Base-by-base conservation (phyloP, 2,113 vertebrate species). In the Cololabis saira region DNA sequence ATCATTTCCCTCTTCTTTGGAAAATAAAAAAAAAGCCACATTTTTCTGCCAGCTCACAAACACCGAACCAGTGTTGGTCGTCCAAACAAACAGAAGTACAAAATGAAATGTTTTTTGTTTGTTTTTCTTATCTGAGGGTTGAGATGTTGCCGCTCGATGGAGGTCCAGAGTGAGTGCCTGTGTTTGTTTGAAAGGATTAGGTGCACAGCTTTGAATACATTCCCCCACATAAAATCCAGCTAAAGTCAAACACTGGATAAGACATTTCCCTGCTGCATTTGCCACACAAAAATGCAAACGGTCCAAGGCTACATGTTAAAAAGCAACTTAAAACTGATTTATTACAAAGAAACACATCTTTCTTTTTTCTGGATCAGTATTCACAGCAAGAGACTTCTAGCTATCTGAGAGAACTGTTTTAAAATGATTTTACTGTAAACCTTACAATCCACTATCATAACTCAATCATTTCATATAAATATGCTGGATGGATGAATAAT, bases 81-180 rank as follows among this genome's bases (percentile, higher is more conserved):
- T 14, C 12, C 49, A 78, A 80, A 81, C 33, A 70, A 80, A 82
- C 54, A n/a, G 16, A 12, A 67, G 58, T 5, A 44, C 40, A 68
- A 69, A 75, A 78, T 77, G 27, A 81, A 81, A 71, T 67, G 65
- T 66, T 71, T 69, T 84, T 82, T n/a, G n/a, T n/a, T n/a, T n/a
- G n/a, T 82, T 84, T 71, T 77, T 53, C 5, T 27, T 27, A 82
- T 86, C 43, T 57, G 54, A 73, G 27, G 45, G 63, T 63, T 83
- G 40, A 76, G 71, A 72, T 75, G 78, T 16, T 71, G 69, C 77
- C 1, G 64, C 78, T 81, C 74, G 61, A 61, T 0, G 45, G 51
- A 67, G 75, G 76, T 82, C 76, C 55, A 64, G 66, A 65, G 76
- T 78, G 71, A 55, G 58, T 44, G 52, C 68, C 43, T 66, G 61